Evolutionary conservation across 1,140 invertebrate species (phyloP).

Genomic region (Pogonus chalceus): DNA sequence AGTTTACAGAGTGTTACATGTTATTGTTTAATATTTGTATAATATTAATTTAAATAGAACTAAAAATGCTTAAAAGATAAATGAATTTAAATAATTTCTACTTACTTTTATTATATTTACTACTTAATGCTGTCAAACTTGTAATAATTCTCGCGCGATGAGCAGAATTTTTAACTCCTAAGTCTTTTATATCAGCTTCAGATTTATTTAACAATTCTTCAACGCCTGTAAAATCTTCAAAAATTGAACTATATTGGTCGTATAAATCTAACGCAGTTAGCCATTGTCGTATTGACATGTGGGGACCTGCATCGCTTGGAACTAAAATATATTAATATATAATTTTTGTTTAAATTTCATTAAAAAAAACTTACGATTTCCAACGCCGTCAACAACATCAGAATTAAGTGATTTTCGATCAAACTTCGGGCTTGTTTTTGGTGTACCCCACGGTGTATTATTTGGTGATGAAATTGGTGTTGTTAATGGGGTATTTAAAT

Average conservation of each 20-base stretch:
- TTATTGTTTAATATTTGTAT: too few relatives aligned
- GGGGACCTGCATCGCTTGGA: slow-evolving; percentile 21
- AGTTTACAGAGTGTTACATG: too few relatives aligned
- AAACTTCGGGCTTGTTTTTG: background rate
- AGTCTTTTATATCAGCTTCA: slow-evolving; percentile 47
- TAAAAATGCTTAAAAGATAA: too few relatives aligned
- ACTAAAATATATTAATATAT: too few relatives aligned
- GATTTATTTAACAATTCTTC: slow-evolving; percentile 47
- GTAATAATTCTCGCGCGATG: slow-evolving; percentile 52
- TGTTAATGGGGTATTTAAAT: background rate
- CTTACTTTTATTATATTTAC: slow-evolving; percentile 40
- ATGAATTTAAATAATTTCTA: background rate
- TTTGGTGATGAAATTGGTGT: too few relatives aligned
- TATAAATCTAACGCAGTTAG: slow-evolving; percentile 35
- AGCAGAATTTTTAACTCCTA: slow-evolving; percentile 49
- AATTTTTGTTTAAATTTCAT: too few relatives aligned
- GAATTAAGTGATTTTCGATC: background rate
- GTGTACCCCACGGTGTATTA: slow-evolving; percentile 8
- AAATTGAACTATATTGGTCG: slow-evolving; percentile 33
- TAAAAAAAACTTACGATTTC: too few relatives aligned
- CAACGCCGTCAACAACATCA: too few relatives aligned
- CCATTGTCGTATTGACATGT: slow-evolving; percentile 36
- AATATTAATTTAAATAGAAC: too few relatives aligned
- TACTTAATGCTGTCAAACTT: slow-evolving; percentile 48
- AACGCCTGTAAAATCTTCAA: slow-evolving; percentile 40